Evolutionary conservation across 2,888 invertebrate species (phyloP).

Genomic region (Notodonta dromedarius): DNA sequence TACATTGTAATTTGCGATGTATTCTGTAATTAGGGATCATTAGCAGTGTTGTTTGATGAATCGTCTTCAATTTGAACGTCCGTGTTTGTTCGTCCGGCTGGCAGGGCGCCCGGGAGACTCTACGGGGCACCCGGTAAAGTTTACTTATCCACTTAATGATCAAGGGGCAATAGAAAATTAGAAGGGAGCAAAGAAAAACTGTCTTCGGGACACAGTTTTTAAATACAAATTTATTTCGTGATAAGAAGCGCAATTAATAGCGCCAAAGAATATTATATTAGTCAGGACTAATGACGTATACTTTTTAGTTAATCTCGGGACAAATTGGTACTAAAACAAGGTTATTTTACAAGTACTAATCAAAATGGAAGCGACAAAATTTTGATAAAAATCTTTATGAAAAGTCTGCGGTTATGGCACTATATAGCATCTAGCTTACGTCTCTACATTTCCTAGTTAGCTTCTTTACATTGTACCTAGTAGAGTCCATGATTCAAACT

Average conservation of each 20-base stretch:
- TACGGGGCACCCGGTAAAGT: slow-evolving; percentile 15
- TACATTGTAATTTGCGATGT: slow-evolving; percentile 4
- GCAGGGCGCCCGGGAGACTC: slow-evolving; percentile 14
- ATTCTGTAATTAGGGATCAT: slow-evolving; percentile 13
- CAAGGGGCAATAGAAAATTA: background rate
- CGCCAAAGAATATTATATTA: no score
- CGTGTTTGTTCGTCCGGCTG: slow-evolving; percentile 18
- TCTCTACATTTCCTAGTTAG: no score
- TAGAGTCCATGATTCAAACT: no score
- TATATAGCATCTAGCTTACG: no score
- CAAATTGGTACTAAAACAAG: no score
- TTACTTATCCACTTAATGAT: background rate
- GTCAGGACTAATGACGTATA: no score
- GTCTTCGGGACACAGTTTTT: background rate
- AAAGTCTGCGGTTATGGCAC: no score
- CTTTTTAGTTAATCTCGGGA: no score
- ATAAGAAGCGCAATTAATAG: background rate
- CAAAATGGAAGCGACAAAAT: no score
- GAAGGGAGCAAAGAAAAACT: background rate
- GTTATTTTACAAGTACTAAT: no score
- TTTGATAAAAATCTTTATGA: no score
- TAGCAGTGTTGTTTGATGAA: slow-evolving; percentile 14
- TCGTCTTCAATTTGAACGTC: slow-evolving; percentile 11
- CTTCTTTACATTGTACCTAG: no score
- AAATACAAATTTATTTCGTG: background rate